Percentiles rank a stretch among this genome's conserved stretches.
These are phyloP conservation scores for Drosophila ohnishii DNA, from an alignment of 1,140 invertebrate species.

Conservation along the genomic window DNA sequence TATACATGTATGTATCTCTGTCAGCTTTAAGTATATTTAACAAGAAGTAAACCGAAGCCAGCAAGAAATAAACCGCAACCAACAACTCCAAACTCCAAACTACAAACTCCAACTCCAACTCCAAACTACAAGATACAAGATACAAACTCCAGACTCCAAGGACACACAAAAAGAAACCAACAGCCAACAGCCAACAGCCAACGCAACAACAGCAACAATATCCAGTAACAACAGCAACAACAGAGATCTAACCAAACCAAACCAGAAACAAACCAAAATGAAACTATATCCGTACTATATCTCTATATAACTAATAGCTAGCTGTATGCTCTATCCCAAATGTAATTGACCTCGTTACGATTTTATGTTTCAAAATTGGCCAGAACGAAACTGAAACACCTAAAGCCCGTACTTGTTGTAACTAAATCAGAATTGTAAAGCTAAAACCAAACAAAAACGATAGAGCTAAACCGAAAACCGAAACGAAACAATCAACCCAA, in stretches of 20 bases:
- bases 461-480: slow-evolving; percentile 20
- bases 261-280: slow-evolving; percentile 16
- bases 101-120: slow-evolving; percentile 32
- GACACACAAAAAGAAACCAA: slow-evolving; percentile 34
- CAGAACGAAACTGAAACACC: slow-evolving; percentile 14
- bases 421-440: slow-evolving; percentile 36
- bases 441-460: slow-evolving; percentile 9
- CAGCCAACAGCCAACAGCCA: slow-evolving; percentile 42
- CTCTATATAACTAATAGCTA: slow-evolving; percentile 44
- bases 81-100: slow-evolving; percentile 40
- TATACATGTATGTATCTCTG: slow-evolving; percentile 52
- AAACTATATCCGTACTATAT: slow-evolving; percentile 37
- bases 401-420: slow-evolving; percentile 23
- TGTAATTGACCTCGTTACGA: slow-evolving; percentile 35
- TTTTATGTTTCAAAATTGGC: slow-evolving; percentile 46
- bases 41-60: slow-evolving; percentile 41
- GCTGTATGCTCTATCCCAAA: slow-evolving; percentile 34
- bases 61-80: slow-evolving; percentile 41
- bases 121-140: slow-evolving; percentile 41
- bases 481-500: neutral
- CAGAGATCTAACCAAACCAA: slow-evolving; percentile 37
- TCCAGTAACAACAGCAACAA: slow-evolving; percentile 25
- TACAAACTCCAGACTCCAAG: slow-evolving; percentile 39
- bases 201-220: slow-evolving; percentile 39
- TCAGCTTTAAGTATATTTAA: slow-evolving; percentile 50